phyloP scores from a whole-genome alignment of 1,140 invertebrate genomes.

The Lethocerus indicus region DNA sequence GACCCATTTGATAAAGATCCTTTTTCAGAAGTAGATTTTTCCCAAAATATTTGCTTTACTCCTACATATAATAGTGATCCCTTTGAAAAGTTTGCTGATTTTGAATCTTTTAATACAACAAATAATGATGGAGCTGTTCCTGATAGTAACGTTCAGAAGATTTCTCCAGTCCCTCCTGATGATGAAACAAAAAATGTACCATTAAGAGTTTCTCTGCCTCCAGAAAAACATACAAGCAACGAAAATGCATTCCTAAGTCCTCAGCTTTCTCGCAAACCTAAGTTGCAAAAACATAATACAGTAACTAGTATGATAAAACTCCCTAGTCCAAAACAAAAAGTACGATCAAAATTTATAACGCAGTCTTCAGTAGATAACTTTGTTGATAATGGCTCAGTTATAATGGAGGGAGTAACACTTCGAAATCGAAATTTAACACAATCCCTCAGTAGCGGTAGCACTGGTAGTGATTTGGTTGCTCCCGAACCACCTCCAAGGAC shows the following conservation, averaged over 20 bases:
- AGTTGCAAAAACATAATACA: constrained; percentile 16
- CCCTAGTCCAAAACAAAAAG: constrained; percentile 27
- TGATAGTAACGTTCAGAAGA: too few relatives aligned
- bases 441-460: constrained; percentile 2
- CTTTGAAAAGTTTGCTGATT: constrained; percentile 34
- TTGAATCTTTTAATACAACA: constrained; percentile 17
- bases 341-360: constrained; percentile 17
- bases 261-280: constrained; percentile 15
- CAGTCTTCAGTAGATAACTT: constrained; percentile 17
- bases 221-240: constrained; percentile 28
- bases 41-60: constrained; percentile 14
- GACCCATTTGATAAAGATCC: constrained; percentile 50
- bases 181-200: constrained; percentile 30
- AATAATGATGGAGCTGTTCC: background rate
- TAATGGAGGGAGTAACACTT: constrained; percentile 17
- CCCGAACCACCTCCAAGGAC: constrained; percentile 54
- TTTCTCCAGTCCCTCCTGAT: constrained; percentile 8
- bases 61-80: constrained; percentile 31
- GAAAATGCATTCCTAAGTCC: constrained; percentile 16
- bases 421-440: constrained; percentile 15
- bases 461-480: constrained; percentile 27
- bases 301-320: constrained; percentile 20
- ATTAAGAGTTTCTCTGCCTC: constrained; percentile 44
- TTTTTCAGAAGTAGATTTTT: constrained; percentile 35
- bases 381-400: constrained; percentile 16